Percentiles rank a stretch among this genome's conserved stretches.
phyloP scores from a whole-genome alignment of 2,113 vertebrate species.

The Gadus macrocephalus region DNA sequence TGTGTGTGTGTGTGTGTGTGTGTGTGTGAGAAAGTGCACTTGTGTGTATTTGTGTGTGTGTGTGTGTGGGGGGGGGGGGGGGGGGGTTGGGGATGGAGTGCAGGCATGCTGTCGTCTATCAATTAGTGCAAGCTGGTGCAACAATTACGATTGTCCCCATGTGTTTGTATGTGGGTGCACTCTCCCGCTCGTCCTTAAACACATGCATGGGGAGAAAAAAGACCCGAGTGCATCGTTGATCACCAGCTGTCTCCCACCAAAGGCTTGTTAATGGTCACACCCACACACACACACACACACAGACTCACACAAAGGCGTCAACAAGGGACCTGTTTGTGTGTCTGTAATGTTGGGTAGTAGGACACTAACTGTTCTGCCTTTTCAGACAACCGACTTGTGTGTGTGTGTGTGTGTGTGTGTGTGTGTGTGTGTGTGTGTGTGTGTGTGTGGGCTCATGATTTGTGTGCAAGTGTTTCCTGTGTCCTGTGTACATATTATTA shows the following conservation, averaged over 20 bases:
- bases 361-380: background rate
- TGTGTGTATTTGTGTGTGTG: conserved; percentile 18
- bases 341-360: conserved; percentile 1
- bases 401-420: too few species aligned
- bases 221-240: conserved; percentile 52
- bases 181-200: conserved; percentile 3
- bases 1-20: conserved; percentile 38
- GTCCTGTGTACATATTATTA: too few species aligned
- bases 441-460: too few species aligned
- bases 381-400: too few species aligned
- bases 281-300: conserved; percentile 29
- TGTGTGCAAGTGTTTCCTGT: too few species aligned
- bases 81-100: conserved; percentile 10
- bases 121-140: conserved; percentile 58
- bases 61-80: background rate
- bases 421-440: too few species aligned
- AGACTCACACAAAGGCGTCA: background rate
- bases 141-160: conserved; percentile 45
- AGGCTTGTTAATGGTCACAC: conserved; percentile 50
- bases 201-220: conserved; percentile 31
- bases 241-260: conserved; percentile 56
- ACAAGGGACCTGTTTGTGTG: conserved; percentile 23
- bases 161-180: conserved; percentile 36
- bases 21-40: conserved; percentile 27
- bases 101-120: conserved; percentile 54